Evolutionary conservation across 2,888 invertebrate species (phyloP).

Genomic region (Tipula confusa): DNA sequence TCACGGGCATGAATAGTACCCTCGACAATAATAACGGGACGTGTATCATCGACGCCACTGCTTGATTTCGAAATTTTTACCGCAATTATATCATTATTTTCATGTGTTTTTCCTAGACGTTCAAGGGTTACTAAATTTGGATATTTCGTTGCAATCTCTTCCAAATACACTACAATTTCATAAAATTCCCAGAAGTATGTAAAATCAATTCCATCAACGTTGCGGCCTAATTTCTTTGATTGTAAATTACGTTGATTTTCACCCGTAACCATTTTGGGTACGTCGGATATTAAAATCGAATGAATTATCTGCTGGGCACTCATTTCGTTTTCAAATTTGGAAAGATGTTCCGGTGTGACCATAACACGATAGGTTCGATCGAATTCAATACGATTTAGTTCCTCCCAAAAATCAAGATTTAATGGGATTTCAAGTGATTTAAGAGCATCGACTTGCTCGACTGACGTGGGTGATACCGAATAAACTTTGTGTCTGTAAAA

Average conservation of each 20-base stretch:
- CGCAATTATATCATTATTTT: neutral
- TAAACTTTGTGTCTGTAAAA: neutral
- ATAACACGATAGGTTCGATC: neutral
- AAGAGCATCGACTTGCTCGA: neutral
- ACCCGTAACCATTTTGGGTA: neutral
- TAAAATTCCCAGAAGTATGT: neutral
- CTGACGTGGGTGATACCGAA: neutral
- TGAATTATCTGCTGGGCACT: neutral
- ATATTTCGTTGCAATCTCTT: neutral
- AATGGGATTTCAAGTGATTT: neutral
- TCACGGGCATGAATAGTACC: constrained; percentile 49
- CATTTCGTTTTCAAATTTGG: neutral
- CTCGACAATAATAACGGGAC: neutral
- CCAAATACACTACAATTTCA: neutral
- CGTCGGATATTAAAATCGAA: neutral
- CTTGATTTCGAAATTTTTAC: neutral
- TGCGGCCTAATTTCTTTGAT: neutral
- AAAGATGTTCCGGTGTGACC: neutral
- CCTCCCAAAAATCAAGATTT: neutral
- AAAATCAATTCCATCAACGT: neutral
- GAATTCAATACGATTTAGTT: neutral
- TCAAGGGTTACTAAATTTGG: neutral
- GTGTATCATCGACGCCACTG: neutral
- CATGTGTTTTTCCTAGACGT: neutral
- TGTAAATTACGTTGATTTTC: neutral